Conservation (phyloP, 1,140 invertebrate genomes). For the Thaumatotibia leucotreta region DNA sequence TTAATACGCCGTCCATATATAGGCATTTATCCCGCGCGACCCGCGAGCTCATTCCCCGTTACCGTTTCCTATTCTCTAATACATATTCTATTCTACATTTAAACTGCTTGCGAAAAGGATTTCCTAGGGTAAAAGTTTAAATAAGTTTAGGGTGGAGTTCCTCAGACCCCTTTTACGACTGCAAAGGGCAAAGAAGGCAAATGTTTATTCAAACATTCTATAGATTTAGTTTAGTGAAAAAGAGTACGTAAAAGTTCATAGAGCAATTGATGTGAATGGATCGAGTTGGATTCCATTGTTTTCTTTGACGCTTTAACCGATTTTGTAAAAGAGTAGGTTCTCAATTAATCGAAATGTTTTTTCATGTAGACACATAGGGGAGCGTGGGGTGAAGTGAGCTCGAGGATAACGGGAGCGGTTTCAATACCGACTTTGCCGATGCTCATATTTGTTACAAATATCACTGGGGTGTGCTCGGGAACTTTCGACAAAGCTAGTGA, state of each 20-base stretch:
- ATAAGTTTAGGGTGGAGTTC: slow-evolving; percentile 69
- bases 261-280: slow-evolving; percentile 15
- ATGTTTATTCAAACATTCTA: slow-evolving; percentile 72
- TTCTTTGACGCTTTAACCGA: too few relatives aligned
- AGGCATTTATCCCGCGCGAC: slow-evolving; percentile 14
- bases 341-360: too few relatives aligned
- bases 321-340: too few relatives aligned
- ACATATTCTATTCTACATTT: slow-evolving; percentile 65
- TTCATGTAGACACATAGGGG: too few relatives aligned
- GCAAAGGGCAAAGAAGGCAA: slow-evolving; percentile 64
- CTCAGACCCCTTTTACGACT: slow-evolving; percentile 65
- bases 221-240: slow-evolving; percentile 48
- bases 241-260: slow-evolving; percentile 29
- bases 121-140: slow-evolving; percentile 72
- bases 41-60: slow-evolving; percentile 33
- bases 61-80: slow-evolving; percentile 44
- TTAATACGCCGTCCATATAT: slow-evolving; percentile 1
- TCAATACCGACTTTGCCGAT: too few relatives aligned
- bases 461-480: too few relatives aligned
- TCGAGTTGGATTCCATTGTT: neutral
- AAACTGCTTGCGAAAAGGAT: slow-evolving; percentile 66
- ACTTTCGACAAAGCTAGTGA: too few relatives aligned
- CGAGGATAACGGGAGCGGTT: too few relatives aligned
- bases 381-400: too few relatives aligned
- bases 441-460: too few relatives aligned